Conservation (phyloP, 2,797 vertebrate genomes). For the Danio jaintianensis region DNA sequence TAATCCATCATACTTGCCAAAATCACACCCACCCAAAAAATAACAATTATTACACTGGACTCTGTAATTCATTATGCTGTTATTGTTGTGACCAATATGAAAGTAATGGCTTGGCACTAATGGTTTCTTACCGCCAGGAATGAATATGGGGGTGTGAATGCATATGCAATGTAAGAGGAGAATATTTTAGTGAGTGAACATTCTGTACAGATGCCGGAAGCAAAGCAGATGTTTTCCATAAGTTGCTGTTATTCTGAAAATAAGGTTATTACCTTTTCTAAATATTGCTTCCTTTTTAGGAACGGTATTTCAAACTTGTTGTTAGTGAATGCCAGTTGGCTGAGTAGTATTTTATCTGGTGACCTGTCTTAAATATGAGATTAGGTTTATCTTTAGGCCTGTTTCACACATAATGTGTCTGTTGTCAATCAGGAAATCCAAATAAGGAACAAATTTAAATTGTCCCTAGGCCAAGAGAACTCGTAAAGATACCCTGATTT, state of each 20-base stretch:
- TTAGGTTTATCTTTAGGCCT: neutral
- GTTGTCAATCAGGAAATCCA: neutral
- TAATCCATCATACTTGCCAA: too few species aligned
- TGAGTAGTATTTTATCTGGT: neutral
- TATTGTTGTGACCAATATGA: constrained; percentile 8
- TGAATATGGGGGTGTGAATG: neutral
- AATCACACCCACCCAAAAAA: too few species aligned
- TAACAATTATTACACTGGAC: neutral
- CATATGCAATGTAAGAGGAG: neutral
- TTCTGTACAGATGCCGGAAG: neutral
- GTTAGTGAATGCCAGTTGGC: neutral
- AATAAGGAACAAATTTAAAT: neutral
- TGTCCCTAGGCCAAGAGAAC: neutral
- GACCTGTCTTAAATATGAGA: neutral
- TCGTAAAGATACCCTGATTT: neutral
- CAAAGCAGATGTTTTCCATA: neutral
- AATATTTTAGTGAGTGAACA: neutral
- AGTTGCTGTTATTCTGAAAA: neutral
- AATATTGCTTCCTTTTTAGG: constrained; percentile 7
- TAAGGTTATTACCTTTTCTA: neutral
- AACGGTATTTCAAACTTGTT: neutral
- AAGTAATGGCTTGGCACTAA: neutral
- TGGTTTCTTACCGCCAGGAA: neutral
- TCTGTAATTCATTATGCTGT: neutral
- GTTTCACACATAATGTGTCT: neutral